phyloP scores from a whole-genome alignment of 2,113 vertebrate genomes.

The Forbesichthys agassizii region DNA sequence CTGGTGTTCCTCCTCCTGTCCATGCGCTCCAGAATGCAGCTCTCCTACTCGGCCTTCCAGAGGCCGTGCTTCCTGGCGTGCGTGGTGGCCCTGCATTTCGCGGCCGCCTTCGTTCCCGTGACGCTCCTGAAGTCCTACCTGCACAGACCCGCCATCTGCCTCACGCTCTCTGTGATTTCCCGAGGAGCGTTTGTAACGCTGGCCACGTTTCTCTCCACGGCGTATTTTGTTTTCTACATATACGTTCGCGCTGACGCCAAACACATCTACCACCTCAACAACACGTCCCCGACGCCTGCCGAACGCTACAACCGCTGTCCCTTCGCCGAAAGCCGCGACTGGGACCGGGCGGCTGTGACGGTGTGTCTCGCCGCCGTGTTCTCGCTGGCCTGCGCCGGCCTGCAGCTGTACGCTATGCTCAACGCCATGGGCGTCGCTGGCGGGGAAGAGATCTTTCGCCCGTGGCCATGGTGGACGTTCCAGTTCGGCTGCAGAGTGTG shows the following conservation, averaged over 20 bases:
- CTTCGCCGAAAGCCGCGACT: slow-evolving; percentile 81
- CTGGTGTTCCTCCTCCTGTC: slow-evolving; percentile 85
- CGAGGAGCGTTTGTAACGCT: slow-evolving; percentile 83
- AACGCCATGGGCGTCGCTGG: slow-evolving; percentile 83
- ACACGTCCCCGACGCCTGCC: slow-evolving; percentile 77
- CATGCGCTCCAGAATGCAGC: slow-evolving; percentile 78
- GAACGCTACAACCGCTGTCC: slow-evolving; percentile 80
- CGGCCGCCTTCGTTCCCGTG: slow-evolving; percentile 78
- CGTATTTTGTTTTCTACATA: slow-evolving; percentile 84
- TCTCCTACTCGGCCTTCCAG: slow-evolving; percentile 78
- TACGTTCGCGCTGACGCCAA: slow-evolving; percentile 78
- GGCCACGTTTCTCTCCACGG: slow-evolving; percentile 78
- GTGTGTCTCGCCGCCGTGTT: slow-evolving; percentile 82
- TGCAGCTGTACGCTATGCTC: slow-evolving; percentile 86
- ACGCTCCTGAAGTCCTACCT: slow-evolving; percentile 77
- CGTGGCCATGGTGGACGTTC: slow-evolving; percentile 91
- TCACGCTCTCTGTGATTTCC: slow-evolving; percentile 82
- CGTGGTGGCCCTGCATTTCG: slow-evolving; percentile 81
- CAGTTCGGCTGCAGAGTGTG: slow-evolving; percentile 86
- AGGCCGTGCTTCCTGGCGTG: slow-evolving; percentile 80
- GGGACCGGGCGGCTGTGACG: slow-evolving; percentile 79
- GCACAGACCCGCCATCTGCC: slow-evolving; percentile 73
- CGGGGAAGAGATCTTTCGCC: slow-evolving; percentile 76
- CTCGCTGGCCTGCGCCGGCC: slow-evolving; percentile 81
- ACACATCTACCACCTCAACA: slow-evolving; percentile 83